Evolutionary conservation across 2,888 invertebrate genomes (phyloP).

Genomic region (Patella ulyssiponensis): DNA sequence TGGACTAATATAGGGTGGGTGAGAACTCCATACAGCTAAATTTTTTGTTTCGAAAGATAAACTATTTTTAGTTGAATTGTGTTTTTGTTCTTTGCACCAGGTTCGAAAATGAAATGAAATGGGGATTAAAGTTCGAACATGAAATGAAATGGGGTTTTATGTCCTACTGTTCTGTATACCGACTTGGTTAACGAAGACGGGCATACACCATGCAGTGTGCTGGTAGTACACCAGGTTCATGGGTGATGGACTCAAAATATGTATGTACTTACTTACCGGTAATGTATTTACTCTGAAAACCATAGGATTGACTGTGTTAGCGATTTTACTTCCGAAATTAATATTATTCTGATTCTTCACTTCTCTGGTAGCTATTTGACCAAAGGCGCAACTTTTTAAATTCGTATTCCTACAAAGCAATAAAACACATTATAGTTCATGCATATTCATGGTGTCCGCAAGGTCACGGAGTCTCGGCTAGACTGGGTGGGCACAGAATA

Average conservation of each 20-base stretch:
- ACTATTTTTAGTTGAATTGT: too few species aligned
- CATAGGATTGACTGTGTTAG: slow-evolving; percentile 50
- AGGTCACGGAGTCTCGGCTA: not conserved
- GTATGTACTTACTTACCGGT: slow-evolving; percentile 47
- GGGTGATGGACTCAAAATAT: too few species aligned
- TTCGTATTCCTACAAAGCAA: slow-evolving; percentile 38
- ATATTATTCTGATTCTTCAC: slow-evolving; percentile 48
- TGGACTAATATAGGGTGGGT: not conserved
- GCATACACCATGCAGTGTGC: too few species aligned
- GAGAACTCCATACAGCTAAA: not conserved
- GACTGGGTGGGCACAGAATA: not conserved
- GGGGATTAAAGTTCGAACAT: too few species aligned
- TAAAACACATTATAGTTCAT: not conserved
- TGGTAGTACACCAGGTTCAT: too few species aligned
- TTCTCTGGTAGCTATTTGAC: slow-evolving; percentile 41
- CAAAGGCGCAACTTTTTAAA: slow-evolving; percentile 44
- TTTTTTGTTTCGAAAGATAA: not conserved
- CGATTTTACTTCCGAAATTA: slow-evolving; percentile 45
- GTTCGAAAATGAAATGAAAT: too few species aligned
- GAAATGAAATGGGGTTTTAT: too few species aligned
- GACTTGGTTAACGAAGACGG: too few species aligned
- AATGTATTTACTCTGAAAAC: slow-evolving; percentile 44
- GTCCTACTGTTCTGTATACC: too few species aligned
- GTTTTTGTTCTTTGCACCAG: too few species aligned
- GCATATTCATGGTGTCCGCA: not conserved